phyloP scores from a whole-genome alignment of 2,888 invertebrate species.

The Ectobius pallidus region DNA sequence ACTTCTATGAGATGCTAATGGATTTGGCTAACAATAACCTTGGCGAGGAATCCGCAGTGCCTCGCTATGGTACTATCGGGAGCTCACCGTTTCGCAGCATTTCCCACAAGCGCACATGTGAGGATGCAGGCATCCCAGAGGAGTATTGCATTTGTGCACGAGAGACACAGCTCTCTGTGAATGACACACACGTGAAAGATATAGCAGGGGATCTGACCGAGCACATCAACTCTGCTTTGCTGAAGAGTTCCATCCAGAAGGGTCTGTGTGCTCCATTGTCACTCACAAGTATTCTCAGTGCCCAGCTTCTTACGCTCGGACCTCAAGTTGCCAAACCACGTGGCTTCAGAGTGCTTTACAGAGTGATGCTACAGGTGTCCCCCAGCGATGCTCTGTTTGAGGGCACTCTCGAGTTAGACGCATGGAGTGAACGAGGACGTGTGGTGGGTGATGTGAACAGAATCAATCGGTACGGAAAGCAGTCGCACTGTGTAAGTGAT shows the following conservation, averaged over 20 bases:
- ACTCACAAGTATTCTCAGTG: not conserved
- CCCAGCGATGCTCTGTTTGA: slow-evolving; percentile 25
- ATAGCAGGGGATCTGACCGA: not conserved
- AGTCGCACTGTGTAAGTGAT: slow-evolving; percentile 29
- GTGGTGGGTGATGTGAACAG: slow-evolving; percentile 22
- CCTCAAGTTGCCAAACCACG: not conserved
- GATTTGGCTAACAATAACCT: slow-evolving; percentile 47
- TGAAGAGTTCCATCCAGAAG: not conserved
- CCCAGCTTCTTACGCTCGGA: slow-evolving; percentile 12
- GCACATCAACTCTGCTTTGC: slow-evolving; percentile 18
- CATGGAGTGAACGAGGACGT: not conserved
- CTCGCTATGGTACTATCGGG: slow-evolving; percentile 11
- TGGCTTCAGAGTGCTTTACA: slow-evolving; percentile 19
- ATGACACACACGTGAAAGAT: not conserved
- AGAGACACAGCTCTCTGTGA: not conserved
- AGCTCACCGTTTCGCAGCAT: slow-evolving; percentile 23
- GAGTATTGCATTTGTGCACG: slow-evolving; percentile 23
- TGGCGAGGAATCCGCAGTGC: not conserved
- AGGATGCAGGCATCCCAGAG: slow-evolving; percentile 15
- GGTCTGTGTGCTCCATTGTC: slow-evolving; percentile 8
- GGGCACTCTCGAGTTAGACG: slow-evolving; percentile 30
- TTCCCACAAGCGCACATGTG: slow-evolving; percentile 15
- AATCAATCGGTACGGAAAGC: slow-evolving; percentile 29
- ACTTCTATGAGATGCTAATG: slow-evolving; percentile 53
- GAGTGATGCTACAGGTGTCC: slow-evolving; percentile 18